Evolutionary conservation across 2,797 vertebrate species (phyloP), one percentile per base, ranked within the genome.

Genomic region (Schizothorax lantsangensis): DNA sequence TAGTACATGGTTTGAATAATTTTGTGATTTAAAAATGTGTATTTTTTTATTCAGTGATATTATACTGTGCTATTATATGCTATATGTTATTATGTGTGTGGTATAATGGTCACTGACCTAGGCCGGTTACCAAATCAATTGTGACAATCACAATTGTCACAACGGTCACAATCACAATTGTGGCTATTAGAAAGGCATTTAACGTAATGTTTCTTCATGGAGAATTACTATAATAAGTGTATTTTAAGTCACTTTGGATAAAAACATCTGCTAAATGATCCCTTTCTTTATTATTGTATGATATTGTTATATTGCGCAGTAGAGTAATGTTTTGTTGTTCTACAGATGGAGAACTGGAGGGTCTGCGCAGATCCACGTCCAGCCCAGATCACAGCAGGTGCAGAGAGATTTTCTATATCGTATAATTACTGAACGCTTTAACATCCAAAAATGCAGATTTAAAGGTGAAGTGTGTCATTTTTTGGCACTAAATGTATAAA

Each of bases 331-430:
- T 88, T 73, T 38, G 54, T 73, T 57, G 79, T 71, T 59, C 64
- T 85, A 14, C 88, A 96, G 95, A 95, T 49, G 92, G 90, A 33
- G 94, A 95, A n/a, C 94, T 93, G 89, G 94, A 95, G 6, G 88
- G 92, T 38, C 89, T 95, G 26, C 90, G 88, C 88, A 94, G 94
- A 89, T 96, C 95, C 64, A 93, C 94, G 54, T 95, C 95, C 87
- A 96, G 95, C 86, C 95, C 95, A 0, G 92, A 95, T 90, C 95
- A 94, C 90, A 93, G 93, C 94, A 96, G 95, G 96, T 96, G 85
- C 52, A 36, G 23, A 89, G 84, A 84, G 15, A 43, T 75, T 15
- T 43, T 30, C 11, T 23, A 14, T 4, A n/a, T 9, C 17, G 2
- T 17, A 33, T 36, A 11, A 19, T 72, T 19, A 49, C 33, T 72